Evolutionary conservation across 2,113 vertebrate genomes (phyloP).

Genomic region (Phalacrocorax carbo): DNA sequence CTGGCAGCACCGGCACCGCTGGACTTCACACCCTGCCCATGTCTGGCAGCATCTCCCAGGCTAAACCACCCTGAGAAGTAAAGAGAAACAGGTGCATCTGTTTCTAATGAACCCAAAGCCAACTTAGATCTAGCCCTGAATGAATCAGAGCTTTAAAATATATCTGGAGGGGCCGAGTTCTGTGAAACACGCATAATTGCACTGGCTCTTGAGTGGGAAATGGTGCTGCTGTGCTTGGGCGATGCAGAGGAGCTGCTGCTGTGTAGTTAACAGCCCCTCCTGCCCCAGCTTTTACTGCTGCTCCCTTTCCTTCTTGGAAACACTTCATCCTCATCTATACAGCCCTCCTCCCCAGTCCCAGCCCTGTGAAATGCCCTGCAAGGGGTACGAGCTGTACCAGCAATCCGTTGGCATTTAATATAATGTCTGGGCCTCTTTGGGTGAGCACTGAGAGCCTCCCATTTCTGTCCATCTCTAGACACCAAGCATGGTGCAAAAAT

Average conservation of each 20-base stretch:
- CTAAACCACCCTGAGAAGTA: not conserved
- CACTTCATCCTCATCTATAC: fast-evolving
- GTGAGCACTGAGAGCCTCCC: fast-evolving
- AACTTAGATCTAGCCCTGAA: not conserved
- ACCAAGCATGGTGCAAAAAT: fast-evolving
- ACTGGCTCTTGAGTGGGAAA: not conserved
- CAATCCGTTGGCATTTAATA: fast-evolving
- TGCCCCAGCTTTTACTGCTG: not conserved
- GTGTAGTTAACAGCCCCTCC: not conserved
- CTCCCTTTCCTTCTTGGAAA: not conserved
- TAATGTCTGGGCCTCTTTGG: not conserved
- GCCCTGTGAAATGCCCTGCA: not conserved
- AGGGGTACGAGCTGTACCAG: not conserved
- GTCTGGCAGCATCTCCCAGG: not conserved
- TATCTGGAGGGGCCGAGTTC: not conserved
- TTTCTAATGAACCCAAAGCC: not conserved
- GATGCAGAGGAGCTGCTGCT: not conserved
- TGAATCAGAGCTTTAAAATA: not conserved
- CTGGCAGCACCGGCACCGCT: not conserved
- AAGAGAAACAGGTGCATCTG: not conserved
- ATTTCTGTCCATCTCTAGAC: not conserved
- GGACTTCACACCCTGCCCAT: not conserved
- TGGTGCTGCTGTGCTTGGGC: not conserved
- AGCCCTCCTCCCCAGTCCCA: not conserved
- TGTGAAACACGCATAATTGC: not conserved